These are phyloP conservation scores for Neostethus bicornis DNA, from an alignment of 2,797 vertebrate genomes.

Conservation along the genomic window DNA sequence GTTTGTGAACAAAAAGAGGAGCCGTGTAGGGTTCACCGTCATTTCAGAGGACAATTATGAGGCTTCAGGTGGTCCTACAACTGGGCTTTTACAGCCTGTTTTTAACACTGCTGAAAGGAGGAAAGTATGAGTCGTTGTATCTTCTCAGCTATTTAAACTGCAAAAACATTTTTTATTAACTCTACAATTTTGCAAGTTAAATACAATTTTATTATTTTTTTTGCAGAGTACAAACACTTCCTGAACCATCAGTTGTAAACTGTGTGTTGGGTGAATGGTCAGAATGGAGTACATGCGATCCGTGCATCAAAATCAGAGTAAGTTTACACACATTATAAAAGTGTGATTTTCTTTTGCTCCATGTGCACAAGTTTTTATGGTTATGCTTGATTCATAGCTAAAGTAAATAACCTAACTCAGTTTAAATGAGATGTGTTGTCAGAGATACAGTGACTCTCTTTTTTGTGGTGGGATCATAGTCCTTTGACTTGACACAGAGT, in stretches of 20 bases:
- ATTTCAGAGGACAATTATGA: slow-evolving; percentile 56
- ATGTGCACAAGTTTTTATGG: neutral
- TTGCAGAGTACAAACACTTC: slow-evolving; percentile 46
- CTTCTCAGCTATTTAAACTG: neutral
- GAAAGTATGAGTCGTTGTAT: slow-evolving; percentile 56
- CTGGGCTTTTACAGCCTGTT: slow-evolving; percentile 54
- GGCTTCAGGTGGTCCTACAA: slow-evolving; percentile 31
- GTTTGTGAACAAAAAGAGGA: slow-evolving; percentile 10
- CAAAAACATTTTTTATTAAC: neutral
- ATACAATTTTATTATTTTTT: neutral
- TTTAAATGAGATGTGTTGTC: too few species aligned
- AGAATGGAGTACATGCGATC: slow-evolving; percentile 82
- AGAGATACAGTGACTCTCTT: too few species aligned
- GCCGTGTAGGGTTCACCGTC: neutral
- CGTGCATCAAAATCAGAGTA: slow-evolving; percentile 82
- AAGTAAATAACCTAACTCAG: too few species aligned
- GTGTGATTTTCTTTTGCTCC: too few species aligned
- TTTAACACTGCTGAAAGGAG: slow-evolving; percentile 39
- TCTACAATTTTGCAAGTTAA: neutral
- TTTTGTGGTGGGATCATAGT: too few species aligned
- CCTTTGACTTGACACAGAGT: too few species aligned
- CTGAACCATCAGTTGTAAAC: slow-evolving; percentile 63
- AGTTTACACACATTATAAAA: slow-evolving; percentile 38
- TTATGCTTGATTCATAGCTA: too few species aligned
- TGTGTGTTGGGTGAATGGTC: slow-evolving; percentile 85